Conservation (phyloP, 2,113 vertebrate species). For the Aix galericulata region DNA sequence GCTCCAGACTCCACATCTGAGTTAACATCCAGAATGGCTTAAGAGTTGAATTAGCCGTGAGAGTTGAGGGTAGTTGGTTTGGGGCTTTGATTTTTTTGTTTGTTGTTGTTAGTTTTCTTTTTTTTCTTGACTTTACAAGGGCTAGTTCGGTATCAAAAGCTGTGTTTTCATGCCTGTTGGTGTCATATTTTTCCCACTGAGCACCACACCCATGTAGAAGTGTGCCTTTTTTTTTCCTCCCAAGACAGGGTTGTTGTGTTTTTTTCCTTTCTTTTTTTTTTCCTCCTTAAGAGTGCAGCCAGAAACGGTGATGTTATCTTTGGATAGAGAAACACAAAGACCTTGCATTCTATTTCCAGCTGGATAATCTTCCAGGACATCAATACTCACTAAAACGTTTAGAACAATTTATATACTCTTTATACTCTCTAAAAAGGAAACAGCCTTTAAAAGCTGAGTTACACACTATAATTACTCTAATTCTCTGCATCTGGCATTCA, state of each 20-base stretch:
- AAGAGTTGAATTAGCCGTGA: not conserved
- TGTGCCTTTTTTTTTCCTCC: not conserved
- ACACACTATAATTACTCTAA: constrained; percentile 62
- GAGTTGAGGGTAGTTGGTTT: not conserved
- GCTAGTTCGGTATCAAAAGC: not conserved
- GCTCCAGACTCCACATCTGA: not conserved
- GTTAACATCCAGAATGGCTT: not conserved
- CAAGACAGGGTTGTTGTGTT: not conserved
- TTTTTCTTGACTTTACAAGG: not conserved
- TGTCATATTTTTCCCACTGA: not conserved
- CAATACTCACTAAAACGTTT: constrained; percentile 53
- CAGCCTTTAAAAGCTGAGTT: constrained; percentile 56
- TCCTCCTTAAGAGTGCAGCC: not conserved
- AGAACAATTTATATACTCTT: constrained; percentile 68
- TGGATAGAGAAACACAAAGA: constrained; percentile 18
- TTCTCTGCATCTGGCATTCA: constrained; percentile 62
- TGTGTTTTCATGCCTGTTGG: not conserved
- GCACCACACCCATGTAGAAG: not conserved
- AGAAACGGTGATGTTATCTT: not conserved
- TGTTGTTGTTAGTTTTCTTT: not conserved
- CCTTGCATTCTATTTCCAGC: constrained; percentile 43
- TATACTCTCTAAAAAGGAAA: constrained; percentile 46
- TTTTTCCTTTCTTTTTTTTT: too few species aligned
- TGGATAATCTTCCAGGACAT: constrained; percentile 63
- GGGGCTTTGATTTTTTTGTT: not conserved